Conservation (phyloP, 2,113 vertebrate species). For the Amphiprion ocellaris region DNA sequence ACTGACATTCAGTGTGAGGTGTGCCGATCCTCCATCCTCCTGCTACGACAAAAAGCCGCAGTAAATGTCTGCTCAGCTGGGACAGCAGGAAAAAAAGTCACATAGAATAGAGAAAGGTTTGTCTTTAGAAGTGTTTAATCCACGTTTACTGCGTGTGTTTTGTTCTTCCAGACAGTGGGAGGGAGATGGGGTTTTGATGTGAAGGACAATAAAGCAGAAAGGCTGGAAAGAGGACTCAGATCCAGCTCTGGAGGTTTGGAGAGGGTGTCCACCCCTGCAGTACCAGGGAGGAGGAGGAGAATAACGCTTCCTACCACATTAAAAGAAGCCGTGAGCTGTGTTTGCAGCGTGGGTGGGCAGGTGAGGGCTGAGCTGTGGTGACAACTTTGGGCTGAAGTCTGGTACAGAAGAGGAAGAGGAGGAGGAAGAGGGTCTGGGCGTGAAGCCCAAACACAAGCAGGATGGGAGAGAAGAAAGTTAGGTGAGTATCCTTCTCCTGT, state of each 20-base stretch:
- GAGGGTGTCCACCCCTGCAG: conserved; percentile 15
- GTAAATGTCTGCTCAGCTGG: conserved; percentile 12
- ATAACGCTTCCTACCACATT: neutral
- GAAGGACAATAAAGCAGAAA: conserved; percentile 41
- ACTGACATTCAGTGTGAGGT: conserved; percentile 8
- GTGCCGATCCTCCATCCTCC: conserved; percentile 4
- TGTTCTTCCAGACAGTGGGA: conserved; percentile 47
- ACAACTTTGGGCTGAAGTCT: conserved; percentile 13
- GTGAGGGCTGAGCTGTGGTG: conserved; percentile 28
- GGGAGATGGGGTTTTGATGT: conserved; percentile 17
- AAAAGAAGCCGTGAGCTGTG: conserved; percentile 5
- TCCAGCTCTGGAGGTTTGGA: conserved; percentile 32
- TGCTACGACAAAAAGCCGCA: neutral
- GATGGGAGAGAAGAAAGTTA: conserved; percentile 83
- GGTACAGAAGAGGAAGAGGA: conserved; percentile 21
- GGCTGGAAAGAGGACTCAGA: conserved; percentile 40
- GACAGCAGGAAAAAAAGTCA: neutral
- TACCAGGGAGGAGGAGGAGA: conserved; percentile 3
- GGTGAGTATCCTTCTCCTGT: conserved; percentile 55
- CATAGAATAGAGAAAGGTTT: neutral
- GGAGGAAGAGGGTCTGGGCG: conserved; percentile 36
- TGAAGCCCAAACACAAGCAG: conserved; percentile 64
- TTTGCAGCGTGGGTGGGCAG: conserved; percentile 22
- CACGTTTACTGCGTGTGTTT: conserved; percentile 26
- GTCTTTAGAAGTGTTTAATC: conserved; percentile 1